phyloP scores from a whole-genome alignment of 2,113 vertebrate species.

The Danionella cerebrum region DNA sequence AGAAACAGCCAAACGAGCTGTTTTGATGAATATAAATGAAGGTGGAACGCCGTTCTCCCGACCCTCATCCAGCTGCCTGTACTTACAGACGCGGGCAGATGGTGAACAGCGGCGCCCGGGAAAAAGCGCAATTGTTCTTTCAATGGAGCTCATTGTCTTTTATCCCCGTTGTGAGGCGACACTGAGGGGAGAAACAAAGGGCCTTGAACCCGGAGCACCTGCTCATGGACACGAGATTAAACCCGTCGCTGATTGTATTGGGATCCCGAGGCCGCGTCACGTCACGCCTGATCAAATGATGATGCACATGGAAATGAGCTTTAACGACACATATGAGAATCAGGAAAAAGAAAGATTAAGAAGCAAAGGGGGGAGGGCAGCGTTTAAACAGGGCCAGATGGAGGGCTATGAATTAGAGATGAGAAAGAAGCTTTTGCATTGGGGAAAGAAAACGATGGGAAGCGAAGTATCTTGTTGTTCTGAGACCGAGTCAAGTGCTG shows the following conservation, averaged over 20 bases:
- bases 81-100: slow-evolving; percentile 37
- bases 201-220: slow-evolving; percentile 37
- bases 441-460: too few relatives aligned
- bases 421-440: slow-evolving; percentile 6
- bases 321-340: slow-evolving; percentile 17
- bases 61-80: slow-evolving; percentile 30
- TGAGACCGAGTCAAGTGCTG: neutral
- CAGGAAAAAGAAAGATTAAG: neutral
- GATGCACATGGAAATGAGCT: slow-evolving; percentile 28
- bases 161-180: slow-evolving; percentile 35
- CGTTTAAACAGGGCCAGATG: slow-evolving; percentile 28
- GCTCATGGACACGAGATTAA: slow-evolving; percentile 36
- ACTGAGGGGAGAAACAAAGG: slow-evolving; percentile 36
- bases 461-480: too few relatives aligned
- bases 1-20: neutral
- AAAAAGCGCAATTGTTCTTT: slow-evolving; percentile 33
- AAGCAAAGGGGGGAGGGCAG: slow-evolving; percentile 11
- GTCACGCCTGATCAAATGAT: slow-evolving; percentile 31
- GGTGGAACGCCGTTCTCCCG: neutral
- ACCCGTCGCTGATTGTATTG: slow-evolving; percentile 23
- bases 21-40: slow-evolving; percentile 6
- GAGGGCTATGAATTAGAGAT: slow-evolving; percentile 38
- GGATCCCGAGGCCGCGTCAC: slow-evolving; percentile 27
- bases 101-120: slow-evolving; percentile 30
- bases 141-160: slow-evolving; percentile 28